Percentiles rank a stretch among this genome's conserved stretches.
Conservation (phyloP, 1,140 invertebrate species). For the Brachionus rubens region DNA sequence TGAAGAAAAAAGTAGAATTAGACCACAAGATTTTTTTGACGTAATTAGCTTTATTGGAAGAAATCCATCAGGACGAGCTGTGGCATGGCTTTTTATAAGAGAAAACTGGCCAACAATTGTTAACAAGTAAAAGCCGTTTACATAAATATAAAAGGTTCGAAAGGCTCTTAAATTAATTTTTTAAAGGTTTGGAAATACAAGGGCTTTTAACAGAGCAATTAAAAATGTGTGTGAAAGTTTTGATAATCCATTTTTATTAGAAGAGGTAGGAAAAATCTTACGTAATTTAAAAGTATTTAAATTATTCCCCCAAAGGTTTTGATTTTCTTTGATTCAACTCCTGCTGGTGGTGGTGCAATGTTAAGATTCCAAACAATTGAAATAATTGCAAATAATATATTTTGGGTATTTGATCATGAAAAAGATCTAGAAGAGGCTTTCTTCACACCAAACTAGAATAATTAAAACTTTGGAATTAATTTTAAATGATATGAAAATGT, state of each 20-base stretch:
- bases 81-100: constrained; percentile 6
- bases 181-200: constrained; percentile 1
- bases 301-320: not conserved
- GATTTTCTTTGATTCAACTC: constrained; percentile 3
- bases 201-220: constrained; percentile 11
- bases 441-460: not conserved
- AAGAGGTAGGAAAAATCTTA: not conserved
- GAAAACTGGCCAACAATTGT: constrained; percentile 19
- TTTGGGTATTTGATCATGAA: constrained; percentile 11
- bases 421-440: not conserved
- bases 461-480: too few relatives aligned
- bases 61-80: constrained; percentile 26
- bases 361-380: constrained; percentile 11
- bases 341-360: not conserved
- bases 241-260: constrained; percentile 22
- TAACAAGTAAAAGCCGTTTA: not conserved
- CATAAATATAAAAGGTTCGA: not conserved
- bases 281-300: not conserved
- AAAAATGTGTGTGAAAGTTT: constrained; percentile 37
- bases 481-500: too few relatives aligned
- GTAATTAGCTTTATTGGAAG: not conserved
- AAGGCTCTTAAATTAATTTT: not conserved
- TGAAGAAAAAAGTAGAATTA: not conserved
- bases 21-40: constrained; percentile 41
- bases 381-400: constrained; percentile 31